phyloP scores from a whole-genome alignment of 2,888 invertebrate species.

The Lasioglossum leucozonium region DNA sequence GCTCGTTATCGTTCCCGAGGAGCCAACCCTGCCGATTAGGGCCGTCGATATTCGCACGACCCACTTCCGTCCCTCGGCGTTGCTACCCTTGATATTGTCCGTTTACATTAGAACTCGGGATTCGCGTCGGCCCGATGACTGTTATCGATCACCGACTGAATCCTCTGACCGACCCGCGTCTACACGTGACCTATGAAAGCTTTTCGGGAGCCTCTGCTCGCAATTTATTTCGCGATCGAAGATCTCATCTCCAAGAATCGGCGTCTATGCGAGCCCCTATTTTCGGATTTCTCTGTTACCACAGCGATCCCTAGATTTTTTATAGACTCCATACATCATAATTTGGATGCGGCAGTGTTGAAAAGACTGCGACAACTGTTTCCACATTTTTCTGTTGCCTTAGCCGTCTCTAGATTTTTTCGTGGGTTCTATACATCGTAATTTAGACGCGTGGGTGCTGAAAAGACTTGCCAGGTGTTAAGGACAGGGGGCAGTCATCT shows the following conservation, averaged over 20 bases:
- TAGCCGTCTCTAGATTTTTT: no score
- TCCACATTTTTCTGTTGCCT: not conserved
- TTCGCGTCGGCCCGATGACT: constrained; percentile 38
- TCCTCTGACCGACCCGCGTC: constrained; percentile 42
- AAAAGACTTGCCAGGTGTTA: no score
- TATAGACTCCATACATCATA: not conserved
- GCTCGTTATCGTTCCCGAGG: not conserved
- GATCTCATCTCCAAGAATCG: not conserved
- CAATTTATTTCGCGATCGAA: not conserved
- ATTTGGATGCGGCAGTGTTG: not conserved
- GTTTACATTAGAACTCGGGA: constrained; percentile 62
- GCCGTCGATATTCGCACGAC: constrained; percentile 56
- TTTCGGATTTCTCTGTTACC: not conserved
- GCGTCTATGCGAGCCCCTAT: no score
- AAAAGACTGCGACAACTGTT: not conserved
- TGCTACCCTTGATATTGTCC: constrained; percentile 65
- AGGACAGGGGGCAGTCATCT: no score
- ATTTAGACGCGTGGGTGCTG: no score
- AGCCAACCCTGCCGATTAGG: constrained; percentile 3
- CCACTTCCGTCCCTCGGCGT: constrained; percentile 60
- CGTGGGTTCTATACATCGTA: no score
- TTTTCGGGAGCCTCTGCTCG: not conserved
- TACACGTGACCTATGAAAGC: constrained; percentile 28
- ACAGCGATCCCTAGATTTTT: not conserved
- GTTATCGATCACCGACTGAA: constrained; percentile 58